Evolutionary conservation across 1,140 invertebrate genomes (phyloP).

Genomic region (Protaetia brevitarsis): DNA sequence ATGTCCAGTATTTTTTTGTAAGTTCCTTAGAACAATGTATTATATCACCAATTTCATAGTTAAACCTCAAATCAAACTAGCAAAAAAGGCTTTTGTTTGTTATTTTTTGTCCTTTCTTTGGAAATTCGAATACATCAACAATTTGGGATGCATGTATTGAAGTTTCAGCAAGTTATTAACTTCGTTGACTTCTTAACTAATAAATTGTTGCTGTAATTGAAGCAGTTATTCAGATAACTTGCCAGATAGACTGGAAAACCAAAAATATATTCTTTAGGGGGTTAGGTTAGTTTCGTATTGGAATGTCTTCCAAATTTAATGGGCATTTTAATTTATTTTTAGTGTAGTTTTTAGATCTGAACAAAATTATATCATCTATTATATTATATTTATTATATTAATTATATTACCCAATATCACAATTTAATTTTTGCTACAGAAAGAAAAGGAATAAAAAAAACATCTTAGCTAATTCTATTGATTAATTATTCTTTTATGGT

Average conservation of each 20-base stretch:
- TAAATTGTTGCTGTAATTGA: constrained; percentile 9
- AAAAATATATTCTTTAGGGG: constrained; percentile 35
- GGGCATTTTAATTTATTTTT: constrained; percentile 30
- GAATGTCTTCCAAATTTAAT: constrained; percentile 38
- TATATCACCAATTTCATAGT: background rate
- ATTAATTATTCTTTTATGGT: constrained; percentile 17
- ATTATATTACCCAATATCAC: background rate
- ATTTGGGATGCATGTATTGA: background rate
- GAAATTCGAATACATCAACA: constrained; percentile 12
- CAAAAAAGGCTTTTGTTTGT: background rate
- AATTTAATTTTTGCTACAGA: background rate
- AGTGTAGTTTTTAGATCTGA: constrained; percentile 15
- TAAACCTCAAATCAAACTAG: constrained; percentile 20
- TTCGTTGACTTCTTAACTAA: too few species aligned
- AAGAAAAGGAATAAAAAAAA: background rate
- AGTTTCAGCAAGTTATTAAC: too few species aligned
- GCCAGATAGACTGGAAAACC: constrained; percentile 38
- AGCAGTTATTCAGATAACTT: constrained; percentile 20
- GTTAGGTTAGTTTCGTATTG: constrained; percentile 31
- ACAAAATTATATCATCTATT: constrained; percentile 17
- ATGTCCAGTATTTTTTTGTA: constrained; percentile 23
- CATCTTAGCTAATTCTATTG: constrained; percentile 23
- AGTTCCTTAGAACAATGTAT: constrained; percentile 19
- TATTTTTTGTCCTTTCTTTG: background rate
- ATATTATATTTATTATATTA: constrained; percentile 4